These are phyloP conservation scores for Hirudinaria manillensis DNA, from an alignment of 2,888 invertebrate genomes.

Conservation along the genomic window DNA sequence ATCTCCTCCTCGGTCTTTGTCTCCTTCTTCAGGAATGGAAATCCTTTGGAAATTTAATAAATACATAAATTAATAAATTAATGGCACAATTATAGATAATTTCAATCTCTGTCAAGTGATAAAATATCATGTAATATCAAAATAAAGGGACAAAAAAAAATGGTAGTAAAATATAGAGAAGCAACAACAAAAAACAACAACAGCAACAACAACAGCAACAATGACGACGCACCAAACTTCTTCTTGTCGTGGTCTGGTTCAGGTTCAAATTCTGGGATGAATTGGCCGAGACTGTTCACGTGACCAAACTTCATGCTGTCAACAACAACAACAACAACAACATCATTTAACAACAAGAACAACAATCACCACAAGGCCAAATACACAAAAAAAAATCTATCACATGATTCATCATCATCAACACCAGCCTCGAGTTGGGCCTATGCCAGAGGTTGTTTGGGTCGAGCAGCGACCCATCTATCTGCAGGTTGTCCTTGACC, in stretches of 20 bases:
- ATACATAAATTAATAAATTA: not conserved
- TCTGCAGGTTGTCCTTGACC: conserved; percentile 45
- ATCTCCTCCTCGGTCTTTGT: conserved; percentile 69
- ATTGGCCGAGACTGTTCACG: conserved; percentile 80
- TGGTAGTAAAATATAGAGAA: too few relatives aligned
- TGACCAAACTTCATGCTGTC: conserved; percentile 75
- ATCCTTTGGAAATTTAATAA: not conserved
- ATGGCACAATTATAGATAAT: too few relatives aligned
- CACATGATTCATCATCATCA: not conserved
- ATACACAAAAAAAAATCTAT: not conserved
- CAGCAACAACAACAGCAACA: too few relatives aligned
- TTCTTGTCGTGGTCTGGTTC: conserved; percentile 53
- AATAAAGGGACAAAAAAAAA: too few relatives aligned
- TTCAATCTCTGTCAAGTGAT: not conserved
- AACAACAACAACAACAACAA: not conserved
- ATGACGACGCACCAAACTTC: conserved; percentile 29
- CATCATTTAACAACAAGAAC: not conserved
- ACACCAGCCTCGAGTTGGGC: conserved; percentile 44
- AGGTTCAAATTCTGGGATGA: conserved; percentile 78
- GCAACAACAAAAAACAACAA: too few relatives aligned
- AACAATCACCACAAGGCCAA: not conserved
- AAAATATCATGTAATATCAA: not conserved
- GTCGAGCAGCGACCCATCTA: conserved; percentile 58
- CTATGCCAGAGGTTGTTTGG: conserved; percentile 83
- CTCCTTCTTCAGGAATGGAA: conserved; percentile 10